Conservation (phyloP, 2,888 invertebrate species). For the Cerastis rubricosa region DNA sequence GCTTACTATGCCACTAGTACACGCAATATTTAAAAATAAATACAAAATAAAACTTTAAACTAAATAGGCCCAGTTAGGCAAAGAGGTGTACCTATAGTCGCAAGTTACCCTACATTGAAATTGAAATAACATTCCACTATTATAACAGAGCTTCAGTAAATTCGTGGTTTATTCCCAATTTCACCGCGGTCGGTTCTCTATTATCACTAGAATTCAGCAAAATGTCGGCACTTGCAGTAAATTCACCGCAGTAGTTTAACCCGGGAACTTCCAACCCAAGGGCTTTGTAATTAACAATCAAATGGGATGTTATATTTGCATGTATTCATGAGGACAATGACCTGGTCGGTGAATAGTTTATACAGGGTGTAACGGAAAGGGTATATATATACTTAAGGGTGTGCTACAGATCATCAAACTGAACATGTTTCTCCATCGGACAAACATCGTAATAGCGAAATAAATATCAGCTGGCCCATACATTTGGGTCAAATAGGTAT, state of each 20-base stretch:
- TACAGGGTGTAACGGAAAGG: too few relatives aligned
- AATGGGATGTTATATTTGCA: conserved; percentile 33
- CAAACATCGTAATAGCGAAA: too few relatives aligned
- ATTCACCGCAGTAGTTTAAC: conserved; percentile 40
- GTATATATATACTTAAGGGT: too few relatives aligned
- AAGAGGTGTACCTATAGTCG: neutral
- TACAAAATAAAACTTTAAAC: too few relatives aligned
- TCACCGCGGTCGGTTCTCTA: conserved; percentile 15
- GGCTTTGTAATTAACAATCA: conserved; percentile 51
- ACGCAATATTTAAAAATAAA: too few relatives aligned
- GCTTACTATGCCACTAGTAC: too few relatives aligned
- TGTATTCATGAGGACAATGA: conserved; percentile 36
- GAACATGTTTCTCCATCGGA: too few relatives aligned
- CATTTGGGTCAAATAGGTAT: too few relatives aligned
- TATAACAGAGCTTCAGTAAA: neutral
- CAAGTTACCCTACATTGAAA: neutral
- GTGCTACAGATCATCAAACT: too few relatives aligned
- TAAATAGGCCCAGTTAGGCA: too few relatives aligned
- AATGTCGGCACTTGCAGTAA: conserved; percentile 25
- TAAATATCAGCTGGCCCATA: too few relatives aligned
- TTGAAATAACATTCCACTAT: conserved; percentile 1
- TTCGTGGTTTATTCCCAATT: conserved; percentile 24
- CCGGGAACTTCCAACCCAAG: conserved; percentile 20
- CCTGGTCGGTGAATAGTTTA: conserved; percentile 15
- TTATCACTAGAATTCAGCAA: conserved; percentile 40